Conservation (phyloP, 92 coral and sea anemone genomes). For the Zoanthus sansibaricus region DNA sequence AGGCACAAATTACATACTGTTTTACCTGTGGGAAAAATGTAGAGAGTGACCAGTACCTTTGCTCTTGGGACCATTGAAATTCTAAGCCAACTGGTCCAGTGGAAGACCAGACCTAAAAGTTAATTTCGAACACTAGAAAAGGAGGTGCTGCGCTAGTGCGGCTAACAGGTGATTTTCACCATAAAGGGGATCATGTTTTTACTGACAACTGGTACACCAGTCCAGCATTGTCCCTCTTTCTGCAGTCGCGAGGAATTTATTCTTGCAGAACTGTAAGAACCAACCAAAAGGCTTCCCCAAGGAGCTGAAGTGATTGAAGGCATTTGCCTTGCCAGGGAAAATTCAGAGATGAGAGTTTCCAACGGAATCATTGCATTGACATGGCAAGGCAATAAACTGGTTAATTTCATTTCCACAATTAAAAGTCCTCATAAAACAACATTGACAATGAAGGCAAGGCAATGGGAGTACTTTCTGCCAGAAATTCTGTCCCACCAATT, state of each 20-base stretch:
- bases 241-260: slow-evolving; percentile 56
- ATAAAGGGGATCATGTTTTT: slow-evolving; percentile 42
- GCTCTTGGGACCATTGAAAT: no score
- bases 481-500: slow-evolving; percentile 45
- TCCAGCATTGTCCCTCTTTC: slow-evolving; percentile 46
- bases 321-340: slow-evolving; percentile 47
- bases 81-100: no score
- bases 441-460: slow-evolving; percentile 28
- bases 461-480: slow-evolving; percentile 45
- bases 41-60: no score
- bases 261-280: slow-evolving; percentile 56
- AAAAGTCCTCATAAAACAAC: slow-evolving; percentile 53
- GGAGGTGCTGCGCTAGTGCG: slow-evolving; percentile 41
- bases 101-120: not conserved
- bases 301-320: slow-evolving; percentile 40
- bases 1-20: no score
- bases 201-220: slow-evolving; percentile 68
- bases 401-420: slow-evolving; percentile 40
- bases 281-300: slow-evolving; percentile 48
- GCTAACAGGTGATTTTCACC: slow-evolving; percentile 36
- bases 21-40: no score
- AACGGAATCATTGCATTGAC: slow-evolving; percentile 50
- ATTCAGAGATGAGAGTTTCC: slow-evolving; percentile 30
- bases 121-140: slow-evolving; percentile 14
- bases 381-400: slow-evolving; percentile 64